These are phyloP conservation scores for Phyllotreta striolata DNA, from an alignment of 2,888 invertebrate species.

Conservation along the genomic window DNA sequence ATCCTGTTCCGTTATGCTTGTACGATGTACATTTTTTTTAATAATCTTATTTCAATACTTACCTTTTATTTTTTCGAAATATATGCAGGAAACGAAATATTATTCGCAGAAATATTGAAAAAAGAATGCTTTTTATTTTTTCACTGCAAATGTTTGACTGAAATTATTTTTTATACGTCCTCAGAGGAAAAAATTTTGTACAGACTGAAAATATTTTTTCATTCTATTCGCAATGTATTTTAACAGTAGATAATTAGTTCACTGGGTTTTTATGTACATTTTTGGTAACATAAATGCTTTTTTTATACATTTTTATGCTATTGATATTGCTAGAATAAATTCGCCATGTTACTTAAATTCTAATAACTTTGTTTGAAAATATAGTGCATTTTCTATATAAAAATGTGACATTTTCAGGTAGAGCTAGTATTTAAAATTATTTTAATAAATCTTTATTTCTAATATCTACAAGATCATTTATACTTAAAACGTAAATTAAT, in stretches of 20 bases:
- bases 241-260: too few relatives aligned
- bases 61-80: not conserved
- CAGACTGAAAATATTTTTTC: too few relatives aligned
- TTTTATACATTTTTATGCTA: constrained; percentile 11
- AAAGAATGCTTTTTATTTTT: too few relatives aligned
- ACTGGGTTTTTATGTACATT: not conserved
- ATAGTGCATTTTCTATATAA: not conserved
- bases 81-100: constrained; percentile 4
- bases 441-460: constrained; percentile 16
- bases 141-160: too few relatives aligned
- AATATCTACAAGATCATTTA: constrained; percentile 6
- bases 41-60: not conserved
- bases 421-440: constrained; percentile 11
- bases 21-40: constrained; percentile 3
- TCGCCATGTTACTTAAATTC: constrained; percentile 41
- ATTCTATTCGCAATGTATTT: too few relatives aligned
- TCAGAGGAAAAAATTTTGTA: too few relatives aligned
- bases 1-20: constrained; percentile 12
- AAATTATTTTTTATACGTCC: too few relatives aligned
- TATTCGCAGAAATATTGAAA: not conserved
- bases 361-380: constrained; percentile 21
- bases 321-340: constrained; percentile 15
- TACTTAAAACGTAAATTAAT: too few relatives aligned
- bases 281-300: constrained; percentile 7
- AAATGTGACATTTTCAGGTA: constrained; percentile 9